A percentile compares a stretch with the other conserved stretches of the same genome.
Conservation (phyloP, 2,888 invertebrate species). For the Zelleria hepariella region DNA sequence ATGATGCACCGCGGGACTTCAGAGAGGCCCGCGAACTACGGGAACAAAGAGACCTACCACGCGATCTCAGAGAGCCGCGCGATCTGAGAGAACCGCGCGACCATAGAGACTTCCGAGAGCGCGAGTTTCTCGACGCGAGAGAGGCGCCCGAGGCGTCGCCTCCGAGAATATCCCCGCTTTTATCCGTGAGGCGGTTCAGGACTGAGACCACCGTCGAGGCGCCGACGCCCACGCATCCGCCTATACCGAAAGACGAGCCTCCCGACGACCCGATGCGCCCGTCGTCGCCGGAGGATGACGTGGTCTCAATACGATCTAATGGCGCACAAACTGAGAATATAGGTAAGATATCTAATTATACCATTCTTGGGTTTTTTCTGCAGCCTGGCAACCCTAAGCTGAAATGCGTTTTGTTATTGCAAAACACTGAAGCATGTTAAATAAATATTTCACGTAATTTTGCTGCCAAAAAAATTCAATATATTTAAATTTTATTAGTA, state of each 20-base stretch:
- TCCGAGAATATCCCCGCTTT: conserved; percentile 59
- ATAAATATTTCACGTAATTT: too few species aligned
- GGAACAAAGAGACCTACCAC: conserved; percentile 40
- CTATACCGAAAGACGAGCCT: conserved; percentile 68
- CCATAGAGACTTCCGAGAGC: conserved; percentile 45
- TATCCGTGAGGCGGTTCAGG: conserved; percentile 63
- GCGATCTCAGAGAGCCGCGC: conserved; percentile 29
- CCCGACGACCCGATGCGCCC: conserved; percentile 67
- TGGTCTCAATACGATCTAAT: conserved; percentile 68
- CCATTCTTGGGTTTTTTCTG: background rate
- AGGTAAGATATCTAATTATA: conserved; percentile 38
- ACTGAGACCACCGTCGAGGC: conserved; percentile 47
- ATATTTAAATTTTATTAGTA: too few species aligned
- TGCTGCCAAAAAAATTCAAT: too few species aligned
- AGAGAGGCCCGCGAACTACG: conserved; percentile 29
- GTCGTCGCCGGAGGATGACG: conserved; percentile 73
- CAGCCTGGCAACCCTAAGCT: background rate
- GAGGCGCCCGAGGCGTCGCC: conserved; percentile 60
- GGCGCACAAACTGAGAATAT: conserved; percentile 69
- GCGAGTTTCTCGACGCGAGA: conserved; percentile 45
- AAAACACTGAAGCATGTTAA: background rate
- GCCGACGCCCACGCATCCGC: conserved; percentile 55
- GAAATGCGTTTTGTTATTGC: background rate
- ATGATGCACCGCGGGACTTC: conserved; percentile 33
- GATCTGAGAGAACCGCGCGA: conserved; percentile 35